A percentile compares a stretch with the other conserved stretches of the same genome.
Evolutionary conservation across 2,888 invertebrate species (phyloP).

Genomic region (Acholoe squamosa): DNA sequence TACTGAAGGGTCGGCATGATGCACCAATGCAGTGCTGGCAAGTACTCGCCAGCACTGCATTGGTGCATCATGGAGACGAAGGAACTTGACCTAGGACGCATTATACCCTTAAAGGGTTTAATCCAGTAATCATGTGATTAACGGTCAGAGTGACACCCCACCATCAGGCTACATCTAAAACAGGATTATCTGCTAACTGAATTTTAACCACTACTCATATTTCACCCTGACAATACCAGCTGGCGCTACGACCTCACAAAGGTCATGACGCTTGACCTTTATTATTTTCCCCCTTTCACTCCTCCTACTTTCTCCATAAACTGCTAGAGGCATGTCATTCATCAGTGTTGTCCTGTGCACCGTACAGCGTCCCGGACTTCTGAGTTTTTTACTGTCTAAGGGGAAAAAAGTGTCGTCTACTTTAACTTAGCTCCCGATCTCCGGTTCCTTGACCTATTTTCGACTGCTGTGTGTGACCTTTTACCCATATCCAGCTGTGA

Average conservation of each 20-base stretch:
- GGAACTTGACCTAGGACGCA: too few relatives aligned
- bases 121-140: neutral
- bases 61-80: too few relatives aligned
- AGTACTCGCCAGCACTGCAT: too few relatives aligned
- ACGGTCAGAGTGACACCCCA: neutral
- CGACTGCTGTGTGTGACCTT: neutral
- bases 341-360: too few relatives aligned
- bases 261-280: neutral
- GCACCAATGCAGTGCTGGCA: too few relatives aligned
- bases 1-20: too few relatives aligned
- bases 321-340: neutral
- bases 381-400: neutral
- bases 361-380: neutral
- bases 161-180: neutral
- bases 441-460: neutral
- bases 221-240: neutral
- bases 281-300: neutral
- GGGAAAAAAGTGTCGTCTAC: neutral
- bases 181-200: neutral
- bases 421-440: neutral
- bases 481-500: neutral
- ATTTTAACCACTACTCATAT: neutral
- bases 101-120: too few relatives aligned
- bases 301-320: neutral
- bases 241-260: neutral